Evolutionary conservation across 2,113 vertebrate genomes (phyloP).

Genomic region (Apus apus): DNA sequence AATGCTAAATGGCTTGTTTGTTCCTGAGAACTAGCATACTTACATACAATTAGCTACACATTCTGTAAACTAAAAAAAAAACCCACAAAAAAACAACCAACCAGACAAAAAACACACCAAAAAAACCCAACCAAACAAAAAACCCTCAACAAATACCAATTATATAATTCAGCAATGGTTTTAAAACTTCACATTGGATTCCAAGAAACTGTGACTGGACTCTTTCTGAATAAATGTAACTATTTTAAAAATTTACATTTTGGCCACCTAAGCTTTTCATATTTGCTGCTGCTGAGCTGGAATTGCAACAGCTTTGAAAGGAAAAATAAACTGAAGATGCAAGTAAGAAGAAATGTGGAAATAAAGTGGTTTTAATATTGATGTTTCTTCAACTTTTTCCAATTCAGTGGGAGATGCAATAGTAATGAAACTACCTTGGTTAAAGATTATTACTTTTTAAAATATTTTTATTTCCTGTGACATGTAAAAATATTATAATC

Average conservation of each 20-base stretch:
- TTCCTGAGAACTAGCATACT: background rate
- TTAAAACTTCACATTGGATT: background rate
- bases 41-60: background rate
- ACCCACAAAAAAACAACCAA: background rate
- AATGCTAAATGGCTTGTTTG: background rate
- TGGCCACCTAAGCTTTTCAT: background rate
- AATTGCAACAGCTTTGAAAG: background rate
- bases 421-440: background rate
- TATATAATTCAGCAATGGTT: background rate
- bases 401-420: background rate
- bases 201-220: background rate
- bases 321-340: background rate
- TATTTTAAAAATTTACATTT: constrained; percentile 15
- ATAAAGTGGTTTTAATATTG: background rate
- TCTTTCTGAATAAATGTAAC: background rate
- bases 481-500: background rate
- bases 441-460: background rate
- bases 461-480: background rate
- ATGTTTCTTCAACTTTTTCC: background rate
- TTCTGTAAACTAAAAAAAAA: background rate
- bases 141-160: background rate
- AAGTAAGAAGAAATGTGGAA: background rate
- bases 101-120: no score
- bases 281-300: background rate
- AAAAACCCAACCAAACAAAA: no score